phyloP scores from a whole-genome alignment of 2,797 vertebrate species.

The Myripristis murdjan region DNA sequence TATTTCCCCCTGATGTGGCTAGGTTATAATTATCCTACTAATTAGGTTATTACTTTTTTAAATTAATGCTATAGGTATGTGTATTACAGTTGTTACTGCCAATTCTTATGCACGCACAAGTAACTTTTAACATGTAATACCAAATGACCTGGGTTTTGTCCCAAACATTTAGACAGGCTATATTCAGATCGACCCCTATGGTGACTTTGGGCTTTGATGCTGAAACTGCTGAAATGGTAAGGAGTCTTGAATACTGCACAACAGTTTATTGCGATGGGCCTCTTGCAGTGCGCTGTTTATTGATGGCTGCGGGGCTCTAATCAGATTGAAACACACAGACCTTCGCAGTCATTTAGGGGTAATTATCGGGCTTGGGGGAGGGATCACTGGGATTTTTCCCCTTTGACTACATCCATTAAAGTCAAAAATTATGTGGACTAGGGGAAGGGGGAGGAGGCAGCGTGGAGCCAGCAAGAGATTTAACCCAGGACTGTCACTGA shows the following conservation, averaged over 20 bases:
- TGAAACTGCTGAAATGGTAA: neutral
- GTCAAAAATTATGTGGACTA: constrained; percentile 81
- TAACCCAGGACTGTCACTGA: constrained; percentile 68
- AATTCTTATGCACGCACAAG: too few species aligned
- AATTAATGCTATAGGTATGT: neutral
- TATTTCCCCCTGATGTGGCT: neutral
- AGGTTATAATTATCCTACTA: neutral
- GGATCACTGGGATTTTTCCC: constrained; percentile 79
- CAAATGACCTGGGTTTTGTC: neutral
- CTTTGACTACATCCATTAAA: constrained; percentile 89
- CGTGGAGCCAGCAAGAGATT: constrained; percentile 60
- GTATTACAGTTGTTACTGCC: constrained; percentile 6
- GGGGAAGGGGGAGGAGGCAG: constrained; percentile 44
- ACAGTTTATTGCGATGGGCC: constrained; percentile 80
- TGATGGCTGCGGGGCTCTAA: constrained; percentile 90
- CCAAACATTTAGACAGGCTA: constrained; percentile 6
- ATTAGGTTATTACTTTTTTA: constrained; percentile 5
- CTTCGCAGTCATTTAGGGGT: constrained; percentile 89
- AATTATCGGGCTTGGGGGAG: constrained; percentile 87
- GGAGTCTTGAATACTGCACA: constrained; percentile 72
- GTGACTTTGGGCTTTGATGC: constrained; percentile 7
- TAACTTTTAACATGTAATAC: too few species aligned
- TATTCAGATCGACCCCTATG: neutral
- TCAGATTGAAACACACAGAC: constrained; percentile 91
- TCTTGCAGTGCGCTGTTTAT: constrained; percentile 85